Conservation (phyloP, 1,140 invertebrate genomes). For the Drosophila novamexicana region DNA sequence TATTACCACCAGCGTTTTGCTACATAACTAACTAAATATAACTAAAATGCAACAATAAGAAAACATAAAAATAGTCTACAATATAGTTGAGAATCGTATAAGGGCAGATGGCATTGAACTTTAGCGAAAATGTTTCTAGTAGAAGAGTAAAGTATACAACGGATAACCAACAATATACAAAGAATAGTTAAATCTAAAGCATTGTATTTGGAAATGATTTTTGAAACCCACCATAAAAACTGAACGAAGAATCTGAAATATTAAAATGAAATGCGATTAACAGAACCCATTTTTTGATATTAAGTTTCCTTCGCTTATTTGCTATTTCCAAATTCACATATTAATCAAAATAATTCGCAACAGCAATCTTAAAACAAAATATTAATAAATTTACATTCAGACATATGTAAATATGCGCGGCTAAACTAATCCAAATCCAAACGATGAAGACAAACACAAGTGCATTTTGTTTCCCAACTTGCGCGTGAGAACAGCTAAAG, state of each 20-base stretch:
- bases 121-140: slow-evolving; percentile 40
- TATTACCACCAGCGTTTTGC: slow-evolving; percentile 79
- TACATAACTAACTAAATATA: slow-evolving; percentile 57
- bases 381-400: slow-evolving; percentile 33
- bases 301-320: slow-evolving; percentile 18
- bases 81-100: slow-evolving; percentile 60
- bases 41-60: slow-evolving; percentile 62
- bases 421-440: slow-evolving; percentile 22
- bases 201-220: slow-evolving; percentile 65
- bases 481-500: slow-evolving; percentile 26
- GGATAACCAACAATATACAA: slow-evolving; percentile 26
- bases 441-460: slow-evolving; percentile 3
- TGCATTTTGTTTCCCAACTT: neutral
- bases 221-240: slow-evolving; percentile 66
- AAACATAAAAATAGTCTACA: slow-evolving; percentile 38
- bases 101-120: slow-evolving; percentile 27
- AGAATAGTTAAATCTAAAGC: slow-evolving; percentile 25
- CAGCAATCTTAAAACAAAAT: slow-evolving; percentile 40
- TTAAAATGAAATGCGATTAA: slow-evolving; percentile 14
- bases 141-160: slow-evolving; percentile 28
- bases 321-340: slow-evolving; percentile 33
- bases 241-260: slow-evolving; percentile 27
- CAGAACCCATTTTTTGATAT: slow-evolving; percentile 29
- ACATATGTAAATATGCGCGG: slow-evolving; percentile 25
- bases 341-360: slow-evolving; percentile 6